A percentile compares a stretch with the other conserved stretches of the same genome.
These are phyloP conservation scores for Halcyon chelicuti DNA, from an alignment of 2,797 vertebrate species.

Conservation along the genomic window DNA sequence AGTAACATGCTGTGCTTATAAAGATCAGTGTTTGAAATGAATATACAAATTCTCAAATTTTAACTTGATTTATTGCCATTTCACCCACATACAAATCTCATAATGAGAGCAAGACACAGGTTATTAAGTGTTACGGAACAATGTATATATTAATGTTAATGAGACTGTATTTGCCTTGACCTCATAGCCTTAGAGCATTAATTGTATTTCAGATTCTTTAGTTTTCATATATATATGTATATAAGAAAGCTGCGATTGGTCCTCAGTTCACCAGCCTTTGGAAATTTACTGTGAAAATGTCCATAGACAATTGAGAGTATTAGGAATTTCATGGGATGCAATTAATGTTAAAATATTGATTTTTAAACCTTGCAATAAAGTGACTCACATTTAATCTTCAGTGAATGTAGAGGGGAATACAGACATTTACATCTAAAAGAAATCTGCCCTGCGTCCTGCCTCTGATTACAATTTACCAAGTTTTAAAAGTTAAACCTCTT, in stretches of 20 bases:
- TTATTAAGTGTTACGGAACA: slow-evolving; percentile 46
- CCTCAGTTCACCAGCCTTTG: neutral
- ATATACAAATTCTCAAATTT: slow-evolving; percentile 25
- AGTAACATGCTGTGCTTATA: slow-evolving; percentile 15
- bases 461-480: neutral
- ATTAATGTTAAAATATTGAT: neutral
- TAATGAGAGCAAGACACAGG: slow-evolving; percentile 1
- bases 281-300: neutral
- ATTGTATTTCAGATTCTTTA: neutral
- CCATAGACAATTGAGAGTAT: neutral
- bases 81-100: slow-evolving; percentile 12
- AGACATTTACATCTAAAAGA: neutral
- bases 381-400: neutral
- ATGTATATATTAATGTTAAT: slow-evolving; percentile 27
- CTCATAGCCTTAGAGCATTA: neutral
- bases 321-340: neutral
- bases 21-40: slow-evolving; percentile 18
- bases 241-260: neutral
- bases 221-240: neutral
- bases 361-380: neutral
- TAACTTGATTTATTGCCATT: slow-evolving; percentile 36
- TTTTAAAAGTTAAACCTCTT: neutral
- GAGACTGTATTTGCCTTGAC: neutral
- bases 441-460: neutral
- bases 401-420: neutral